Evolutionary conservation across 2,113 vertebrate genomes (phyloP).

Genomic region (Aptenodytes forsteri): DNA sequence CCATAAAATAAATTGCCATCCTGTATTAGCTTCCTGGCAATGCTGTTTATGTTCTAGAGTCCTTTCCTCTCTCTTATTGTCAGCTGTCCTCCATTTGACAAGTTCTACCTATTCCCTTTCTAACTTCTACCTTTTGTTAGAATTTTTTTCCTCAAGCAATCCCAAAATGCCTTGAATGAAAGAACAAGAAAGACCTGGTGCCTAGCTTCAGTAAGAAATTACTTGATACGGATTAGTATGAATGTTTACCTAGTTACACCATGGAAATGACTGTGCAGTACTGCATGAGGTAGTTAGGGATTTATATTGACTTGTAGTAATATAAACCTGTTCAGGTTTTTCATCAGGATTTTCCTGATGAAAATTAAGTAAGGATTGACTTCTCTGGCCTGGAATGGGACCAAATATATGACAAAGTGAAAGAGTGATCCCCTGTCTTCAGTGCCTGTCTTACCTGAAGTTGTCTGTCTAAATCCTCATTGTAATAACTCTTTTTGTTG

Average conservation of each 20-base stretch:
- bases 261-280: background rate
- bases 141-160: background rate
- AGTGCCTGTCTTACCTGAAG: background rate
- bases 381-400: background rate
- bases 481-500: background rate
- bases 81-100: background rate
- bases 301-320: background rate
- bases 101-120: background rate
- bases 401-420: background rate
- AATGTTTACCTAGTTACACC: background rate
- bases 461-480: background rate
- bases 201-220: background rate
- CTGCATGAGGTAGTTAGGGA: background rate
- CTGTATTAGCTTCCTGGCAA: background rate
- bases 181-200: background rate
- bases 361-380: background rate
- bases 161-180: background rate
- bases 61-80: background rate
- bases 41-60: background rate
- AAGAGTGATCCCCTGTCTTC: background rate
- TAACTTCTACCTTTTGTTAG: background rate
- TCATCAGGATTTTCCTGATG: background rate
- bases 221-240: background rate
- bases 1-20: background rate
- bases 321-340: background rate